A percentile compares a stretch with the other conserved stretches of the same genome.
phyloP scores from a whole-genome alignment of 2,888 invertebrate species.

The Neoaliturus tenellus region DNA sequence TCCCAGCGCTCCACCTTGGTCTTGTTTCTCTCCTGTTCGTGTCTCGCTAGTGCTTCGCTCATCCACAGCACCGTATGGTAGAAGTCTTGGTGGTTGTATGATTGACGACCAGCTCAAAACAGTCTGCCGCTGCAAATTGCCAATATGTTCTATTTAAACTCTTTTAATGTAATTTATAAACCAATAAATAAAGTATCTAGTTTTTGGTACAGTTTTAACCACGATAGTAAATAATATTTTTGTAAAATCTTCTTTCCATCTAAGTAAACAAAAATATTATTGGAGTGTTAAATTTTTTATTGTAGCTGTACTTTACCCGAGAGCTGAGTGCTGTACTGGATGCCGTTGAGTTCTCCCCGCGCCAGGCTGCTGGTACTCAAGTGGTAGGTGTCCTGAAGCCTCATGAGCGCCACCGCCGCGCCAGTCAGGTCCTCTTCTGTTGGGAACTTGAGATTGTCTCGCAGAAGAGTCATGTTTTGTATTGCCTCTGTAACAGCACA shows the following conservation, averaged over 20 bases:
- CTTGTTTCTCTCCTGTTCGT: constrained; percentile 79
- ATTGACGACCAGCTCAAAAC: constrained; percentile 95
- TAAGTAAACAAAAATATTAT: too few relatives aligned
- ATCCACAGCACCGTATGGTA: constrained; percentile 97
- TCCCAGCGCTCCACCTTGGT: constrained; percentile 84
- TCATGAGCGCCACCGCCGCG: constrained; percentile 94
- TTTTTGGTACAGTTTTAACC: too few relatives aligned
- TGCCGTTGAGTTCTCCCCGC: constrained; percentile 90
- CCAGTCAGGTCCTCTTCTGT: constrained; percentile 96
- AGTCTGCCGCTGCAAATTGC: constrained; percentile 89
- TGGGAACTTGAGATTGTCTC: constrained; percentile 89
- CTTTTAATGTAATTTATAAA: too few relatives aligned
- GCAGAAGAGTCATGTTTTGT: constrained; percentile 85
- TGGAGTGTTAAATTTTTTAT: too few relatives aligned
- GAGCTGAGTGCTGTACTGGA: constrained; percentile 82
- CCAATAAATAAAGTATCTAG: too few relatives aligned
- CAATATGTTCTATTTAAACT: too few relatives aligned
- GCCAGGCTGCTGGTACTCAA: constrained; percentile 92
- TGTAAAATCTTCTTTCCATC: too few relatives aligned
- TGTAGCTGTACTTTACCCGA: constrained; percentile 73
- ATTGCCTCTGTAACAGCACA: constrained; percentile 80
- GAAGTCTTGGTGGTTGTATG: constrained; percentile 95
- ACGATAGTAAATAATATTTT: too few relatives aligned
- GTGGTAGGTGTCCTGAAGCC: constrained; percentile 96
- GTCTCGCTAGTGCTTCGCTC: constrained; percentile 90